Conservation (phyloP, 2,113 vertebrate genomes). For the Nestor notabilis region DNA sequence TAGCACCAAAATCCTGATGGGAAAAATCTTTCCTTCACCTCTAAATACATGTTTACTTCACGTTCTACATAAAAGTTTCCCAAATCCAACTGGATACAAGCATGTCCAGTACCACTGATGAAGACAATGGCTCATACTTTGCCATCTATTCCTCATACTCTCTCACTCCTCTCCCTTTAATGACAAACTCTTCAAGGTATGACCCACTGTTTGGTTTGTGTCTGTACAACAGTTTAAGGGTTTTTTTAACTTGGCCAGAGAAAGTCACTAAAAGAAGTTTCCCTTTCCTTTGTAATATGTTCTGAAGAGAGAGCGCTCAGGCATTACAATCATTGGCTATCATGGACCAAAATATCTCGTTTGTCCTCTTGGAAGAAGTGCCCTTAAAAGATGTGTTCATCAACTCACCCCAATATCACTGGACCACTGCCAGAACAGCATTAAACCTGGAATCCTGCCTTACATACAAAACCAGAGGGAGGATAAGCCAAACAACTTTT, state of each 20-base stretch:
- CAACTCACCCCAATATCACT: not conserved
- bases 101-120: not conserved
- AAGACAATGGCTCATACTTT: not conserved
- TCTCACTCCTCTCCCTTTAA: not conserved
- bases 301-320: not conserved
- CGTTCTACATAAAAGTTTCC: not conserved
- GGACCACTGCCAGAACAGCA: not conserved
- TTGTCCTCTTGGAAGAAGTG: not conserved
- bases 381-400: not conserved
- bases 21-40: not conserved
- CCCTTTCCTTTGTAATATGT: not conserved
- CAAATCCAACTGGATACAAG: not conserved
- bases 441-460: not conserved
- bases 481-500: not conserved
- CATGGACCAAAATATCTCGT: not conserved
- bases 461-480: not conserved
- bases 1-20: not conserved
- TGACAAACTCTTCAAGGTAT: fast-evolving
- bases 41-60: not conserved
- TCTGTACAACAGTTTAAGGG: fast-evolving
- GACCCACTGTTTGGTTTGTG: fast-evolving
- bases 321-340: not conserved
- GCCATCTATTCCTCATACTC: not conserved
- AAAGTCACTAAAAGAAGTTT: not conserved
- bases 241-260: not conserved